Evolutionary conservation across 2,888 invertebrate species (phyloP).

Genomic region (Thereva unica): DNA sequence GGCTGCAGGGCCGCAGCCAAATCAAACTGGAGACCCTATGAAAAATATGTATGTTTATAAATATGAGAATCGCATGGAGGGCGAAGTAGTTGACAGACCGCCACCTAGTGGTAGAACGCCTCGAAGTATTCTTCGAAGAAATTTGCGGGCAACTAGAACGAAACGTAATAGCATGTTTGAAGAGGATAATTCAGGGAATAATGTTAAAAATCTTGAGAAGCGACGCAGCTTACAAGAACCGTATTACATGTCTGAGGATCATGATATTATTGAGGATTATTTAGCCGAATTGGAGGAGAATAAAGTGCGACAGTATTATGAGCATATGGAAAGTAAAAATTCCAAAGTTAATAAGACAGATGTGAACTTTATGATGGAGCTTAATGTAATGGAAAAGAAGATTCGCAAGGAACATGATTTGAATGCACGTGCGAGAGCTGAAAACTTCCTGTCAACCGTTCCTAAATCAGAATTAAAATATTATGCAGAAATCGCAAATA

Average conservation of each 20-base stretch:
- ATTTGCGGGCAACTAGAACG: conserved; percentile 54
- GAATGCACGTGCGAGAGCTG: conserved; percentile 56
- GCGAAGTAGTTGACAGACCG: conserved; percentile 60
- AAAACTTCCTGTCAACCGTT: conserved; percentile 55
- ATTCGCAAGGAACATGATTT: conserved; percentile 48
- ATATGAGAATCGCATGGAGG: conserved; percentile 73
- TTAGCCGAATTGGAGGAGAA: conserved; percentile 47
- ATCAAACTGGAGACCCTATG: conserved; percentile 54
- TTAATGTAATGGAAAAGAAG: conserved; percentile 32
- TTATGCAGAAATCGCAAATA: conserved; percentile 58
- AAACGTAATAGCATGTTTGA: conserved; percentile 84
- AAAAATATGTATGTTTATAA: conserved; percentile 74
- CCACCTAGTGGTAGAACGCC: conserved; percentile 70
- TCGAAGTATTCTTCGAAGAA: conserved; percentile 53
- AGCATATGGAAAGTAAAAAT: conserved; percentile 48
- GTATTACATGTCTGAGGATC: conserved; percentile 57
- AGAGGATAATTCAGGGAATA: conserved; percentile 60
- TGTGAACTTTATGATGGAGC: conserved; percentile 16
- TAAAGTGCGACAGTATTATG: conserved; percentile 48
- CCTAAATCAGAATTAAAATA: conserved; percentile 58
- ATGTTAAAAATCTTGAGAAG: conserved; percentile 61
- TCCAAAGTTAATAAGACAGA: conserved; percentile 4
- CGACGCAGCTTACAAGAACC: conserved; percentile 78
- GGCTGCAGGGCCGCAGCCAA: conserved; percentile 42
- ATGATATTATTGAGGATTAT: conserved; percentile 48